Conservation (phyloP, 1,140 invertebrate genomes). For the Drosophila watanabei region DNA sequence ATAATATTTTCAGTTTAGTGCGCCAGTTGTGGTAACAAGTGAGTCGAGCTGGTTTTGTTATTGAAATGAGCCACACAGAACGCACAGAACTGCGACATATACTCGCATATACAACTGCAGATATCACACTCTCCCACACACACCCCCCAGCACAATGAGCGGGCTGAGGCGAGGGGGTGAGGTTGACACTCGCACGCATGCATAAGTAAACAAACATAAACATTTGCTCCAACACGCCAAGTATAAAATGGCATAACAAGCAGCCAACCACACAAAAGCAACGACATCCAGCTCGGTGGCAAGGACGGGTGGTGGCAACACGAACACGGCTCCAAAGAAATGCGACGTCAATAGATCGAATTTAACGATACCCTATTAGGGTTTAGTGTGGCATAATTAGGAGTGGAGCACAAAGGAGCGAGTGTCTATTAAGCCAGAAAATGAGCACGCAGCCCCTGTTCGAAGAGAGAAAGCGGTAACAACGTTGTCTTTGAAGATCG, state of each 20-base stretch:
- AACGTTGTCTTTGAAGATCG: not conserved
- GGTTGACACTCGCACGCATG: conserved; percentile 75
- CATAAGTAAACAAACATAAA: conserved; percentile 83
- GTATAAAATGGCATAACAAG: conserved; percentile 83
- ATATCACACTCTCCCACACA: conserved; percentile 19
- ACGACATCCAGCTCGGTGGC: conserved; percentile 31
- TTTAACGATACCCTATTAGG: conserved; percentile 40
- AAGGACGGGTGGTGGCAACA: not conserved
- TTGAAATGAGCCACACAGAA: conserved; percentile 67
- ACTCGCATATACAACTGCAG: conserved; percentile 42
- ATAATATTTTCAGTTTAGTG: conserved; percentile 80
- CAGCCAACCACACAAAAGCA: conserved; percentile 71
- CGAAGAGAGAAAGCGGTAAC: not conserved
- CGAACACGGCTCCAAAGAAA: conserved; percentile 24
- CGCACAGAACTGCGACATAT: conserved; percentile 15
- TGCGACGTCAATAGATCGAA: conserved; percentile 33
- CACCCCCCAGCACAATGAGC: conserved; percentile 11
- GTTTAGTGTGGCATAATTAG: conserved; percentile 24
- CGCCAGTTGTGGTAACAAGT: conserved; percentile 81
- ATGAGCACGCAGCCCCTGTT: not conserved
- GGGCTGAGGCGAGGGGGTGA: conserved; percentile 18
- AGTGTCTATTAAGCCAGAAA: not conserved
- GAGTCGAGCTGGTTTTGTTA: conserved; percentile 80
- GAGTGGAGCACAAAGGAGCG: conserved; percentile 2
- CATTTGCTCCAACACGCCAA: conserved; percentile 78